A percentile compares a stretch with the other conserved stretches of the same genome.
Evolutionary conservation across 2,888 invertebrate genomes (phyloP).

Genomic region (Hirudinaria manillensis): DNA sequence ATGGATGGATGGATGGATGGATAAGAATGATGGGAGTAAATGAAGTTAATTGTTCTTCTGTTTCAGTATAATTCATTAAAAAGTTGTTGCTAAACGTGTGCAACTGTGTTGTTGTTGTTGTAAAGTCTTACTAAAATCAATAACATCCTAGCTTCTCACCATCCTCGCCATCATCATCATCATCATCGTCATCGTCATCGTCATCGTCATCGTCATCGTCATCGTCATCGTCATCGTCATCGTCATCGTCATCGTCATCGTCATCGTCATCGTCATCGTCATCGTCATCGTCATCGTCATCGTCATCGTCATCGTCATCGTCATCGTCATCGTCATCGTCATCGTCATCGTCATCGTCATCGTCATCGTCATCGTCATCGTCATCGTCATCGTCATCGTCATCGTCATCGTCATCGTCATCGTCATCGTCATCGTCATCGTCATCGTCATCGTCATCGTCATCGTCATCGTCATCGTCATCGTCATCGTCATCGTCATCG

Average conservation of each 20-base stretch:
- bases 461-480: constrained; percentile 31
- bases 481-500: not conserved
- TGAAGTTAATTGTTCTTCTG: no score
- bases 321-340: not conserved
- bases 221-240: not conserved
- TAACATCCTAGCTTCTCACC: not conserved
- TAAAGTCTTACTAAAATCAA: no score
- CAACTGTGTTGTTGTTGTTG: no score
- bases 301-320: not conserved
- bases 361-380: not conserved
- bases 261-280: not conserved
- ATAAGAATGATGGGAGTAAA: no score
- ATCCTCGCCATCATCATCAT: not conserved
- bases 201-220: not conserved
- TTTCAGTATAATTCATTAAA: no score
- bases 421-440: constrained; percentile 36
- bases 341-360: not conserved
- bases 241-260: constrained; percentile 5
- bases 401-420: constrained; percentile 30
- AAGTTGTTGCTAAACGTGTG: no score
- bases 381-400: not conserved
- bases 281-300: constrained; percentile 26
- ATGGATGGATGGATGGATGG: no score
- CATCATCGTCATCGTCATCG: constrained; percentile 5
- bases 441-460: constrained; percentile 34